Conservation (phyloP, 2,888 invertebrate species). For the Dusona sp. region DNA sequence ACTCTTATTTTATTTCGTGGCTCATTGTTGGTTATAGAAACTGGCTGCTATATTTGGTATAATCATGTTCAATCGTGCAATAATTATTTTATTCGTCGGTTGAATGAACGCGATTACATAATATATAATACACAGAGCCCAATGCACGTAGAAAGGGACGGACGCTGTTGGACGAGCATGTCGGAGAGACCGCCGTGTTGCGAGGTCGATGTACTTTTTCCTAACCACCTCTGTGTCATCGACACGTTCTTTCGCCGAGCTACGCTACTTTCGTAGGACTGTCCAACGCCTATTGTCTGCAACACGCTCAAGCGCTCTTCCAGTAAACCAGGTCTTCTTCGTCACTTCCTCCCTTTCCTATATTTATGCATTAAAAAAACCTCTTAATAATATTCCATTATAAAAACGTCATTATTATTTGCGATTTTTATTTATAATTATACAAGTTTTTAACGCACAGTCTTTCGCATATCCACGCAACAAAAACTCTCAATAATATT, state of each 20-base stretch:
- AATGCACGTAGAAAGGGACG: slow-evolving; percentile 16
- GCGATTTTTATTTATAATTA: too few relatives aligned
- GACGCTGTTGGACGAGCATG: background rate
- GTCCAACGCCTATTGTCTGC: background rate
- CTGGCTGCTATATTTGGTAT: slow-evolving; percentile 61
- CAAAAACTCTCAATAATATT: too few relatives aligned
- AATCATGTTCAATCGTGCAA: slow-evolving; percentile 64
- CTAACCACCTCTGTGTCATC: slow-evolving; percentile 19
- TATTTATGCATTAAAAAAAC: too few relatives aligned
- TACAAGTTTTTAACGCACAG: too few relatives aligned
- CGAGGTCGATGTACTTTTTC: slow-evolving; percentile 66
- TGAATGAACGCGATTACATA: slow-evolving; percentile 41
- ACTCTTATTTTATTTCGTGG: background rate
- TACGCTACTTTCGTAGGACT: background rate
- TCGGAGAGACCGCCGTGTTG: background rate
- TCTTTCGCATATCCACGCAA: too few relatives aligned
- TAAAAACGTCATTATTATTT: too few relatives aligned
- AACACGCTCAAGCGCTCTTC: background rate
- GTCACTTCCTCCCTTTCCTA: background rate
- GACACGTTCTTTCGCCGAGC: background rate
- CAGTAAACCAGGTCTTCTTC: background rate
- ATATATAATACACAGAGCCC: slow-evolving; percentile 21
- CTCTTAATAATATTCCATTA: too few relatives aligned
- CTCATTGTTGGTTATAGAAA: slow-evolving; percentile 47
- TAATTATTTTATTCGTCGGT: slow-evolving; percentile 65